Evolutionary conservation across 2,888 invertebrate genomes (phyloP), one percentile per base, ranked within the genome.

Genomic region (Mesorhabditis spiculigera): DNA sequence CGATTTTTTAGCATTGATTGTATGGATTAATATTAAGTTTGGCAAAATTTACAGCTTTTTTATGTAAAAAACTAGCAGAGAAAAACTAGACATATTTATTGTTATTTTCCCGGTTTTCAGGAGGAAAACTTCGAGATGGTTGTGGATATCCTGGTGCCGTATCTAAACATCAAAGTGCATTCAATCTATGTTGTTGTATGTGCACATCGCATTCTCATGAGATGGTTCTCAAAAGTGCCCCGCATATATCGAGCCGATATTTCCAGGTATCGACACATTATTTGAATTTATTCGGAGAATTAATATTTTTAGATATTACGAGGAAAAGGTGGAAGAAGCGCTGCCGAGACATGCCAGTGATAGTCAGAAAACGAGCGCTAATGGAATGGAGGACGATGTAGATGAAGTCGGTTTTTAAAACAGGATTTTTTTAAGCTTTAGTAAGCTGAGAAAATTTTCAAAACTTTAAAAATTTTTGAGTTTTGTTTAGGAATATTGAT

Each of bases 191-290:
- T 93, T 28, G 95, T 96, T 43, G 94, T 94, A 8, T 89, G 95
- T 86, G 95, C 96, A 67, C 94, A 96, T 89, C 94, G 95, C 88
- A 94, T 96, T 4, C 93, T 96, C 84, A 93, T 95, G 66, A 93
- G 95, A 76, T 73, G 73, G 73, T 95, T 95, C 89, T 90, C 96
- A 86, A 91, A 94, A 69, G 89, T 94, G 77, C 91, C 93, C 1
- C 8, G n/a, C 8, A n/a, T 13, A 1, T 50, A 13, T 10, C 58
- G 58, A 50, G n/a, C 8, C 58, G 58, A 50, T 13, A 50, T 50
- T 50, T 10, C 58, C 8, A 50, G 58, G 58, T 50, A 50, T 50
- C 10, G 58, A 50, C n/a, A n/a, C n/a, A 10, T 50, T 50, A 43
- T 93, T 93, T n/a, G 63, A 63, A 5, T 50, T 44, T 2, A n/a